Evolutionary conservation across 2,797 vertebrate species (phyloP), one percentile per base, ranked within the genome.

Genomic region (Coreius guichenoti): DNA sequence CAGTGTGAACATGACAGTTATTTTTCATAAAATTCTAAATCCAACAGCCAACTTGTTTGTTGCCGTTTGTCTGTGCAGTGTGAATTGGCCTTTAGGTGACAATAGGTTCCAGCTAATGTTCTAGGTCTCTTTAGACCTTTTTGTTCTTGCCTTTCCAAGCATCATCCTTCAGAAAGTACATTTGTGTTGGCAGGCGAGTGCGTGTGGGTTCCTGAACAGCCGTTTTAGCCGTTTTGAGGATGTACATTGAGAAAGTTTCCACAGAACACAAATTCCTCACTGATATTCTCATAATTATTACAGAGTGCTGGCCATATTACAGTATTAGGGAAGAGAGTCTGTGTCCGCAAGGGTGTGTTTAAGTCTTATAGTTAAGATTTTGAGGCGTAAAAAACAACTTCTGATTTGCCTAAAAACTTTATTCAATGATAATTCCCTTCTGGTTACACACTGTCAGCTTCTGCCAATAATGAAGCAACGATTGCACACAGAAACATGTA

Each of bases 211-310:
- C 92, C 93, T 92, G 90, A 94, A 94, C 93, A 89, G 88, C 88
- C 81, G 89, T 93, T 94, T 93, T 88, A 86, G 87, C 90, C 86
- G 77, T 87, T 87, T 86, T 91, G 84, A 90, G 92, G 88, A 92
- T 88, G 67, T 77, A 80, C n/a, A 65, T 77, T 49, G 11, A 87
- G 76, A 87, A 86, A 90, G 88, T 95, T 95, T 95, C 93, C 94
- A 95, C 91, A 90, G 89, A 88, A 91, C 76, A 93, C 92, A 90
- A 91, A 94, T 93, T 94, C 91, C 86, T 93, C 75, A 84, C 83
- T 81, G 88, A 92, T 92, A 86, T 76, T 91, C 89, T 94, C 90
- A 93, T 92, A 84, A 68, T 69, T 68, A 80, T 68, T 74, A 74
- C 45, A 31, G 5, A 49, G 29, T 8, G 8, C 63, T 36, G 26